Base-by-base conservation (phyloP, 2,888 invertebrate genomes). In the Sinelater perroti region DNA sequence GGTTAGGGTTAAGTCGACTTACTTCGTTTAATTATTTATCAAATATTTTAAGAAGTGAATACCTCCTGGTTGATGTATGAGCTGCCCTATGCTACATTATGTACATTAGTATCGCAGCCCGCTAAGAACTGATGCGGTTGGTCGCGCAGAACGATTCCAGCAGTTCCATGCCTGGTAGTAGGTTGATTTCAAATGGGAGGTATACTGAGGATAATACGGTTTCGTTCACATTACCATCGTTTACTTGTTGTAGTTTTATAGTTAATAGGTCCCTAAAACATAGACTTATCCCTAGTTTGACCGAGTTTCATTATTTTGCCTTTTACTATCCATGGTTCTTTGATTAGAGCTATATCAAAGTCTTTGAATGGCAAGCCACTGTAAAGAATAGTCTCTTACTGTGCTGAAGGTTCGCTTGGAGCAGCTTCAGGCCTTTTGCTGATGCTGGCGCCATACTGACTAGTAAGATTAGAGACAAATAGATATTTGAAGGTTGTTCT, bases 291-390 rank as follows among this genome's bases (percentile, higher is more conserved):
- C 3, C n/a, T 30, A 11, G 30, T 11, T 30, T 30, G 30, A 6
- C n/a, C n/a, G 30, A 30, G 5, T 30, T 11, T 11, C 30, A 30
- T 30, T 30, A 30, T 30, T n/a, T 30, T 4, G 30, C n/a, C 30
- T 11, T 11, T 30, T 30, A n/a, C 30, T 30, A 30, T 30, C 30
- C 30, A 30, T 30, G 30, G n/a, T 30, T 30, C n/a, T 30, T 30
- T 8, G 30, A n/a, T 30, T 4, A 30, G 30, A 11, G 4, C 30
- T n/a, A 30, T 11, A 30, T 3, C 30, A 6, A 30, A 4, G 30
- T 30, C 30, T 11, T 30, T 11, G n/a, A 11, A 6, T 30, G 4
- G 4, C 11, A 30, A 30, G 6, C 30, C n/a, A n/a, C 30, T 30
- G 30, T 11, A 30, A 6, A 30, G 10, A 6, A 30, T 3, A 30